A percentile compares a stretch with the other conserved stretches of the same genome.
Evolutionary conservation across 2,113 vertebrate species (phyloP).

Genomic region (Notarius quadriscutis): DNA sequence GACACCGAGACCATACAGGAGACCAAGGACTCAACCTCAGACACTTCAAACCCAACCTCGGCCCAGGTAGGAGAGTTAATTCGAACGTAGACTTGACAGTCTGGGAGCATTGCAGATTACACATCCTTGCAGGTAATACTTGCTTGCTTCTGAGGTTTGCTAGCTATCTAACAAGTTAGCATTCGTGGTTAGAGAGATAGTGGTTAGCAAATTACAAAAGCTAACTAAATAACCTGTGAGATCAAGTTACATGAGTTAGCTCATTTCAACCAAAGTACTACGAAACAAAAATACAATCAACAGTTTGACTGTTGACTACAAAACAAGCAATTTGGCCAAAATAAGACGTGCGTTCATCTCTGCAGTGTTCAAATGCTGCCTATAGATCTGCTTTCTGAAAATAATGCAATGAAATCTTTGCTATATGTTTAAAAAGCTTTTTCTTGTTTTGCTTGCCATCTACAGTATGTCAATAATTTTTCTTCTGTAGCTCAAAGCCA

Average conservation of each 20-base stretch:
- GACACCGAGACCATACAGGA: neutral
- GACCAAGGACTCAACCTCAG: neutral
- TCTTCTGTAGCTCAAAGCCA: constrained; percentile 28
- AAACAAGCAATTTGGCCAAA: neutral
- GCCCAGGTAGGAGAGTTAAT: constrained; percentile 15
- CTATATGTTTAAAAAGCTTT: neutral
- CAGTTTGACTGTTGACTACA: neutral
- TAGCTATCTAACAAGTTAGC: neutral
- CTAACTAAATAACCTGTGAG: neutral
- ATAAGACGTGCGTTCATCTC: neutral
- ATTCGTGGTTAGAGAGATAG: neutral
- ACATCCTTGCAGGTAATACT: neutral
- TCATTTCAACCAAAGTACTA: neutral
- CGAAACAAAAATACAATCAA: neutral
- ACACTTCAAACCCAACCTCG: constrained; percentile 12
- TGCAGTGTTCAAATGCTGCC: neutral
- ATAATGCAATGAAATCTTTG: neutral
- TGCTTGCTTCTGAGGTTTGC: neutral
- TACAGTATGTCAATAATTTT: neutral
- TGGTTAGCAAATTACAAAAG: neutral
- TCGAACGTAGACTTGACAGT: neutral
- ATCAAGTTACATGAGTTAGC: neutral
- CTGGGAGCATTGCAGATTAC: neutral
- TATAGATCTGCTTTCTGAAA: neutral
- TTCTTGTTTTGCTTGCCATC: neutral